Percentiles rank a stretch among this genome's conserved stretches.
Conservation (phyloP, 2,888 invertebrate genomes). For the Calephelis perditalis region DNA sequence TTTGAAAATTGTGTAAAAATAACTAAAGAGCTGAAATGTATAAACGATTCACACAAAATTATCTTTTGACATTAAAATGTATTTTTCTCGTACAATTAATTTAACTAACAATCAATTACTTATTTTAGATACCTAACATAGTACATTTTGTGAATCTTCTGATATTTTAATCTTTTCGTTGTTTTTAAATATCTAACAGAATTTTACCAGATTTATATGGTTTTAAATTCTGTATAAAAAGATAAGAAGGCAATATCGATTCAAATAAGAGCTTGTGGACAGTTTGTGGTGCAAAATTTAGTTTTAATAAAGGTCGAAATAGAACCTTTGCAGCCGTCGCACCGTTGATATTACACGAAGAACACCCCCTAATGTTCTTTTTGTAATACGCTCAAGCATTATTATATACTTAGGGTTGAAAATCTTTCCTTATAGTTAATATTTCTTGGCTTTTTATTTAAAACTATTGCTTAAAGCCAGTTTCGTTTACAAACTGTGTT, state of each 20-base stretch:
- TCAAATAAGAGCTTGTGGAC: constrained; percentile 54
- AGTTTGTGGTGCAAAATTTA: constrained; percentile 70
- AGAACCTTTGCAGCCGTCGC: constrained; percentile 64
- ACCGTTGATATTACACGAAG: constrained; percentile 59
- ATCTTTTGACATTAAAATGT: too few species aligned
- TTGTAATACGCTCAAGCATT: constrained; percentile 69
- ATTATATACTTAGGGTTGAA: constrained; percentile 68
- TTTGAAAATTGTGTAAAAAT: too few species aligned
- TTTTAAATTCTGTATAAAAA: background rate
- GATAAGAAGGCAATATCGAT: constrained; percentile 17
- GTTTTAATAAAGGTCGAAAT: constrained; percentile 73
- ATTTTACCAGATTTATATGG: too few species aligned
- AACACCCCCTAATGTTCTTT: constrained; percentile 72
- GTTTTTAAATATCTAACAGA: too few species aligned
- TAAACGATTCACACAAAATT: too few species aligned
- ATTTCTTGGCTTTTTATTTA: background rate
- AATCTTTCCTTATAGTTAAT: constrained; percentile 37
- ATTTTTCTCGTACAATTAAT: too few species aligned
- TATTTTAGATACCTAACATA: too few species aligned
- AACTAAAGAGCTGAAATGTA: too few species aligned
- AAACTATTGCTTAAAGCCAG: background rate
- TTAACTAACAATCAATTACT: too few species aligned
- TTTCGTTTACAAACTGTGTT: constrained; percentile 8
- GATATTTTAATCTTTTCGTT: too few species aligned
- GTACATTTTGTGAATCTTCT: too few species aligned